Evolutionary conservation across 2,888 invertebrate species (phyloP).

Genomic region (Polydrusus pterygomalis): DNA sequence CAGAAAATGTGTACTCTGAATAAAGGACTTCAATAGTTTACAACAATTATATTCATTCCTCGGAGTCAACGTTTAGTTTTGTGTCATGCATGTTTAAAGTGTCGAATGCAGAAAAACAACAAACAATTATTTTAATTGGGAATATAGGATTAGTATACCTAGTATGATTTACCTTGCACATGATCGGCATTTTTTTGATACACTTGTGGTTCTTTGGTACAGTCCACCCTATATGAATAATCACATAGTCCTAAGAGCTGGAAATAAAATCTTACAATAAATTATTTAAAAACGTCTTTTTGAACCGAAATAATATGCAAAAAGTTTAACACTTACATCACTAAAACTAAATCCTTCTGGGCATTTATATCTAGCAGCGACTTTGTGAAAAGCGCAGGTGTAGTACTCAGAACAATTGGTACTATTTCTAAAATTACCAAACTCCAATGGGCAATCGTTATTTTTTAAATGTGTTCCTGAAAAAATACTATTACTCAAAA

Average conservation of each 20-base stretch:
- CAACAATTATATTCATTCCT: no score
- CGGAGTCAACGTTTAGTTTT: no score
- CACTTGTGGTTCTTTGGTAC: constrained; percentile 67
- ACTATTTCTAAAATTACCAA: constrained; percentile 78
- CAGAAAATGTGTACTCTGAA: no score
- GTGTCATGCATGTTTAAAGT: no score
- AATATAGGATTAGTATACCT: no score
- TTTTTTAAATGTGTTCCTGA: background rate
- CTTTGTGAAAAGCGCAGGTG: constrained; percentile 73
- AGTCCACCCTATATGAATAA: constrained; percentile 77
- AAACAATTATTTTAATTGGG: no score
- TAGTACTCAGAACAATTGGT: constrained; percentile 80
- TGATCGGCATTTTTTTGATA: constrained; percentile 38
- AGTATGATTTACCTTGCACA: constrained; percentile 24
- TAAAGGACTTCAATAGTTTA: no score
- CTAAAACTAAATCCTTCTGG: constrained; percentile 74
- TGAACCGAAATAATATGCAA: no score
- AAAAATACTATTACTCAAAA: background rate
- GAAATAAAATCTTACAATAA: constrained; percentile 54
- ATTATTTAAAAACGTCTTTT: background rate
- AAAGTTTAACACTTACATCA: constrained; percentile 63
- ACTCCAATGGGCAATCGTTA: constrained; percentile 74
- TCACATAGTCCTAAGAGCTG: constrained; percentile 80
- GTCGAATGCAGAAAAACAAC: no score
- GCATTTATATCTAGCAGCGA: constrained; percentile 77